These are phyloP conservation scores for Drosophila quasianomalipes DNA, from an alignment of 2,888 invertebrate species.

Conservation along the genomic window DNA sequence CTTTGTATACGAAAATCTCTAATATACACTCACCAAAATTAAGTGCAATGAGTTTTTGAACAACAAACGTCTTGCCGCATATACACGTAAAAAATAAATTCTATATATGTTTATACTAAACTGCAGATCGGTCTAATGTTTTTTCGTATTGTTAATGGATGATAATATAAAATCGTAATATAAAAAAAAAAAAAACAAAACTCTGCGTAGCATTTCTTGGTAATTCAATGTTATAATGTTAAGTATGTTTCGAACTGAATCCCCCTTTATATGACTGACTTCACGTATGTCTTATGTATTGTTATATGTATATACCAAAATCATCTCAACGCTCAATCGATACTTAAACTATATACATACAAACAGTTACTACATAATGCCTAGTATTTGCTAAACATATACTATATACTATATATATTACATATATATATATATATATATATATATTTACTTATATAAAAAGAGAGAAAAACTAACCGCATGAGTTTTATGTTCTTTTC, in stretches of 20 bases:
- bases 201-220: slow-evolving; percentile 74
- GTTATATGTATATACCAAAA: slow-evolving; percentile 74
- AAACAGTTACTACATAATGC: slow-evolving; percentile 69
- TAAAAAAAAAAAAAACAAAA: slow-evolving; percentile 6
- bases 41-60: slow-evolving; percentile 62
- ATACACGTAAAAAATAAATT: slow-evolving; percentile 38
- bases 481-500: slow-evolving; percentile 85
- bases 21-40: slow-evolving; percentile 28
- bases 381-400: slow-evolving; percentile 74
- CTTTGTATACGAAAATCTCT: slow-evolving; percentile 54
- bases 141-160: slow-evolving; percentile 68
- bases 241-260: slow-evolving; percentile 76
- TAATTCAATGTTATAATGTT: slow-evolving; percentile 78
- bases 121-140: slow-evolving; percentile 64
- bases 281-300: slow-evolving; percentile 81
- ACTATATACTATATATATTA: slow-evolving; percentile 44
- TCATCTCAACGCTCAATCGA: slow-evolving; percentile 71
- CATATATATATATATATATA: slow-evolving; percentile 37
- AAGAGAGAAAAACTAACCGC: slow-evolving; percentile 83
- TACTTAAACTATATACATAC: slow-evolving; percentile 52
- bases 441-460: slow-evolving; percentile 67
- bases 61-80: slow-evolving; percentile 54
- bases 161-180: slow-evolving; percentile 26
- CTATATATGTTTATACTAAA: slow-evolving; percentile 49
- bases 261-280: slow-evolving; percentile 64